These are phyloP conservation scores for Mixornis gularis DNA, from an alignment of 2,113 vertebrate species.

Conservation along the genomic window DNA sequence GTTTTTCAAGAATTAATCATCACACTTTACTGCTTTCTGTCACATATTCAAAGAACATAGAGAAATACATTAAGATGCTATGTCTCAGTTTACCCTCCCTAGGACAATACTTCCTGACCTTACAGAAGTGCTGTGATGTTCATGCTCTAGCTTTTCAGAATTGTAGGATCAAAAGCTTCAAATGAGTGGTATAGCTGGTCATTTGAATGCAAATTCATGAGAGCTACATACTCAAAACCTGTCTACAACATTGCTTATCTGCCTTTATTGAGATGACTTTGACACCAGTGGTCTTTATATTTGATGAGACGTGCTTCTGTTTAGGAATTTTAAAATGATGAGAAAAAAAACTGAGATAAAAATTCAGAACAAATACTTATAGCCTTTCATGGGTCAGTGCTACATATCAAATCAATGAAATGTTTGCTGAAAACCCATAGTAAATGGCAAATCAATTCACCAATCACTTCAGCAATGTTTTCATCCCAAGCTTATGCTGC, in stretches of 20 bases:
- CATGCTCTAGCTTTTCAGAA: constrained; percentile 5
- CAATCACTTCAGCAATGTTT: constrained; percentile 61
- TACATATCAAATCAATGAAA: constrained; percentile 66
- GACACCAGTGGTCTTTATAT: constrained; percentile 20
- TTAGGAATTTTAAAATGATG: constrained; percentile 14
- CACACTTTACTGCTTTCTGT: background rate
- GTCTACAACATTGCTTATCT: background rate
- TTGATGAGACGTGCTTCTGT: background rate
- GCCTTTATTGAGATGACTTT: background rate
- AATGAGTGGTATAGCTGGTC: constrained; percentile 3
- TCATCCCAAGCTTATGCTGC: constrained; percentile 53
- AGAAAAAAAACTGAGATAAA: constrained; percentile 13
- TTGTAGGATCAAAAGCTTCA: background rate
- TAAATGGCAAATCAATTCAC: constrained; percentile 73
- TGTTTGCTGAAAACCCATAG: constrained; percentile 64
- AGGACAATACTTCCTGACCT: background rate
- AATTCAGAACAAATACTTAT: constrained; percentile 49
- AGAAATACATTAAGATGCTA: background rate
- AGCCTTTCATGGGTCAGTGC: constrained; percentile 58
- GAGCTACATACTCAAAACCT: constrained; percentile 1
- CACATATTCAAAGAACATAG: background rate
- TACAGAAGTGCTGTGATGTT: background rate
- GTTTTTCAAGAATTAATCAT: background rate
- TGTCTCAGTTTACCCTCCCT: background rate
- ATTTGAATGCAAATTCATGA: constrained; percentile 47